Conservation (phyloP, 1,140 invertebrate genomes). For the Aleiodes sp. region DNA sequence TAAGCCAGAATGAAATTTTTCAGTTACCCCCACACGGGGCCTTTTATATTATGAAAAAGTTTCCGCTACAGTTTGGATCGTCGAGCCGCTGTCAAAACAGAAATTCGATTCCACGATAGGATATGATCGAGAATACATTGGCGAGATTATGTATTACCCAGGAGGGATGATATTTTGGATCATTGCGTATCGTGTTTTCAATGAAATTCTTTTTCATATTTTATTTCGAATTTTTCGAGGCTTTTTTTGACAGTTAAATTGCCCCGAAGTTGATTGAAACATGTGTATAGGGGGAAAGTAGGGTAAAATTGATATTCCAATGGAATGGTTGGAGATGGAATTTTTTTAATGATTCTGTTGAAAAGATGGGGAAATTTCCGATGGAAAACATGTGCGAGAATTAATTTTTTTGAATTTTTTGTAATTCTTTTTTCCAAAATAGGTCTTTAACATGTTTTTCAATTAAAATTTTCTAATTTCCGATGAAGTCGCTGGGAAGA, state of each 20-base stretch:
- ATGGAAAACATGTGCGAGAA: no score
- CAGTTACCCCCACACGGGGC: neutral
- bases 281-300: no score
- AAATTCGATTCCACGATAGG: constrained; percentile 51
- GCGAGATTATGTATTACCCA: constrained; percentile 21
- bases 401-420: no score
- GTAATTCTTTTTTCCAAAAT: no score
- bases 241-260: constrained; percentile 23
- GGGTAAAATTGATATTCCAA: no score
- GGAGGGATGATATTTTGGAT: constrained; percentile 1
- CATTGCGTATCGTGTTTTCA: neutral
- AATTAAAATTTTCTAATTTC: no score
- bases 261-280: constrained; percentile 19
- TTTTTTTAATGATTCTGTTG: no score
- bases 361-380: no score
- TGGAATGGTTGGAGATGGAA: no score
- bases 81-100: constrained; percentile 62
- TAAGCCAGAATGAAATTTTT: neutral
- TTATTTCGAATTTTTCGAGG: neutral
- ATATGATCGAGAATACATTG: constrained; percentile 24
- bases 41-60: neutral
- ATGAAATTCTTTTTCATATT: neutral
- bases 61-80: constrained; percentile 48
- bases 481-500: no score
- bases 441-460: no score